Base-by-base conservation (phyloP, 2,113 vertebrate species). In the Numenius arquata region DNA sequence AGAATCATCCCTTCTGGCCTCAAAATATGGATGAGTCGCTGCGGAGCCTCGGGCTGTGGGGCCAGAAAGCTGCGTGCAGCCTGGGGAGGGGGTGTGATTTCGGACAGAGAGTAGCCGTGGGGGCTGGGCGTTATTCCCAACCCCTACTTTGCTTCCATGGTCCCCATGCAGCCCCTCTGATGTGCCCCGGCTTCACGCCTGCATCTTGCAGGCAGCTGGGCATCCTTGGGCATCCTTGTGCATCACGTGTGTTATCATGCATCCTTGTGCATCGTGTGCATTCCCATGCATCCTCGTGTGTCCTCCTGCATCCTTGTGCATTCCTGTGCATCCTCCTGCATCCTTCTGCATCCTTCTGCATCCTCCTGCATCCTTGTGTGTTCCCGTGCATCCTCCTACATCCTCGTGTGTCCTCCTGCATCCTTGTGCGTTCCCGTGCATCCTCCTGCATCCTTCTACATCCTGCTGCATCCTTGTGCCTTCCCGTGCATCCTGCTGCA, bases 141-240 rank as follows among this genome's bases (percentile, higher is more conserved):
- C 29, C 73, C 34, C 32, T 34, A 2, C 40, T 21, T n/a, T 14
- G 18, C 19, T 40, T 11, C 8, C 0, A 5, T 45, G 65, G 30
- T 5, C 56, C 34, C 32, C 22, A 15, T 0, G 1, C 22, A 43
- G 67, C 36, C 34, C 2, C 53, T 88, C 38, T 13, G 62, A 12
- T 11, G 5, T 9, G 15, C 38, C 43, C 29, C 7, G 5, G 52
- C 38, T 20, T 73, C 59, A 11, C 0, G 0, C 15, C 68, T 20
- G 47, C 4, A 1, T 25, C 34, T n/a, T n/a, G 19, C 20, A 36
- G 53, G 22, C 72, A 32, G 12, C 23, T 25, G 8, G 5, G 22
- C 40, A 26, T 13, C 71, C 48, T 66, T 2, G 4, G 2, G 36
- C 25, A 5, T 6, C 34, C 41, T 45, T 11, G 32, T 53, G 22